Conservation (phyloP, 2,113 vertebrate species). For the Tupaia tana region DNA sequence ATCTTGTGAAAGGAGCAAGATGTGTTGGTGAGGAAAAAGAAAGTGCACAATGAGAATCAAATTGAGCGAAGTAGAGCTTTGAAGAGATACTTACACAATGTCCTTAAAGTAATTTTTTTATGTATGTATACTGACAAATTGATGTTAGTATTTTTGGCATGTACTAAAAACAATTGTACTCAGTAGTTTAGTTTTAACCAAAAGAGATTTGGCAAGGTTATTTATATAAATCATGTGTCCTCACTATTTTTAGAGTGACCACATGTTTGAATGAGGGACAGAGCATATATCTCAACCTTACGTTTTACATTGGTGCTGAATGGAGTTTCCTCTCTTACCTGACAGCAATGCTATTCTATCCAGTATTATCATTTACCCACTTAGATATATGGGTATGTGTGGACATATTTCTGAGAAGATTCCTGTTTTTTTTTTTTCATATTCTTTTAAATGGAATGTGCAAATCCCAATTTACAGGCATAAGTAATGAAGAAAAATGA, state of each 20-base stretch:
- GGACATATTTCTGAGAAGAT: background rate
- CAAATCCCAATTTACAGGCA: background rate
- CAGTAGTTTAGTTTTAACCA: background rate
- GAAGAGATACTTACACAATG: accelerated
- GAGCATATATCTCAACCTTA: background rate
- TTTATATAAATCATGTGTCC: background rate
- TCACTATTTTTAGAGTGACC: background rate
- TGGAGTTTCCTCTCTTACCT: background rate
- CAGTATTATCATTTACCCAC: background rate
- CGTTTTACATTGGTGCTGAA: background rate
- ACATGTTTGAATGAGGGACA: no score
- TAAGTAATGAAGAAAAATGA: background rate
- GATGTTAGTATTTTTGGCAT: background rate
- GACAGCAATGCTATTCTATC: background rate
- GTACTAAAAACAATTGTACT: background rate
- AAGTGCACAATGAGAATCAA: background rate
- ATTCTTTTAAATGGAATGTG: background rate
- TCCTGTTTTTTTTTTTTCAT: background rate
- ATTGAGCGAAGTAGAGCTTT: background rate
- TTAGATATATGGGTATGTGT: background rate
- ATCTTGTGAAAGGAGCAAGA: background rate
- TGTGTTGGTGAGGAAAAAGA: background rate
- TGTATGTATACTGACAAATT: background rate
- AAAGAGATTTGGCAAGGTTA: background rate
- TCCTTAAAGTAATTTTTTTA: background rate